Evolutionary conservation across 1,140 invertebrate genomes (phyloP), one percentile per base, ranked within the genome.

Genomic region (Penaeus japonicus): DNA sequence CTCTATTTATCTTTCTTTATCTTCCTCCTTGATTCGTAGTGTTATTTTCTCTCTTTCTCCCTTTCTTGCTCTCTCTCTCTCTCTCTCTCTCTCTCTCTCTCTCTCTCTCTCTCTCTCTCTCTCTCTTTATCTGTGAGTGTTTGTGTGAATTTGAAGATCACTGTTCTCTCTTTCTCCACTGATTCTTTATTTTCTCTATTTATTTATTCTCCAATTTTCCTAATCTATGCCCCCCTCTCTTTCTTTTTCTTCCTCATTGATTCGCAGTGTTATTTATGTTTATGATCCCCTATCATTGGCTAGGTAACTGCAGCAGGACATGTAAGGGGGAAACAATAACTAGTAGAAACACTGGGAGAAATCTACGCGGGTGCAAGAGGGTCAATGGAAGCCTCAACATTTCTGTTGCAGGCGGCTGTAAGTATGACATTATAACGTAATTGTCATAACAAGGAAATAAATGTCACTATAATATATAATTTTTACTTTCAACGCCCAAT

Each of bases 361-460:
- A 32, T 4, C 57, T 86, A 18, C 30, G 55, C 7, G 57, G 35
- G 0, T 86, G 85, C 57, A 55, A 30, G 85, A 17, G 35, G 1
- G 55, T 86, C 5, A 57, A 86, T 2, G 85, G 85, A 7, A 86
- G 39, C 85, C 57, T 86, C 30, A 62, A 79, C 30, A 86, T 86
- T n/a, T 47, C 57, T 7, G 57, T 86, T 24, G 55, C 75, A 27
- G 85, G 85, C 0, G 85, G 85, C 18, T 62, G 85, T 86, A 27
- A 80, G 85, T 86, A 65, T 24, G 30, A 22, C 22, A 22, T 18
- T 10, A 47, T n/a, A 24, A 20, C 27, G 5, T 55, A 10, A 10
- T 53, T 20, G 18, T 55, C n/a, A 27, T 4, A 24, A 18, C 4
- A 22, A n/a, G 5, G 4, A 20, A 55, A 17, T 70, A 3, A 17